Conservation (phyloP, 2,113 vertebrate species). For the Xenopus tropicalis region UCB_Xtro_10.0 CM004443.2:203523001-203523500, state of each 20-base stretch:
- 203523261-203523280: constrained; percentile 75
- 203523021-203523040: constrained; percentile 9
- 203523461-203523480: no score
- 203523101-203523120: not conserved
- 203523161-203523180: not conserved
- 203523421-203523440: no score
- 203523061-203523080: not conserved
- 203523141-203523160: not conserved
- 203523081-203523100: not conserved
- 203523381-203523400: constrained; percentile 44
- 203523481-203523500: no score
- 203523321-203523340: constrained; percentile 50
- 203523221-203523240: constrained; percentile 13
- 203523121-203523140: constrained; percentile 28
- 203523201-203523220: constrained; percentile 31
- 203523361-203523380: not conserved
- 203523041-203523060: constrained; percentile 26
- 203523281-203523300: constrained; percentile 78
- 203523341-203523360: not conserved
- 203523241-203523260: constrained; percentile 58
- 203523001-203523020: constrained; percentile 20
- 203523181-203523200: not conserved
- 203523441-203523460: no score
- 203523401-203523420: no score
- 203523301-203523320: constrained; percentile 73